phyloP scores from a whole-genome alignment of 2,797 vertebrate genomes.

The Chelon labrosus region DNA sequence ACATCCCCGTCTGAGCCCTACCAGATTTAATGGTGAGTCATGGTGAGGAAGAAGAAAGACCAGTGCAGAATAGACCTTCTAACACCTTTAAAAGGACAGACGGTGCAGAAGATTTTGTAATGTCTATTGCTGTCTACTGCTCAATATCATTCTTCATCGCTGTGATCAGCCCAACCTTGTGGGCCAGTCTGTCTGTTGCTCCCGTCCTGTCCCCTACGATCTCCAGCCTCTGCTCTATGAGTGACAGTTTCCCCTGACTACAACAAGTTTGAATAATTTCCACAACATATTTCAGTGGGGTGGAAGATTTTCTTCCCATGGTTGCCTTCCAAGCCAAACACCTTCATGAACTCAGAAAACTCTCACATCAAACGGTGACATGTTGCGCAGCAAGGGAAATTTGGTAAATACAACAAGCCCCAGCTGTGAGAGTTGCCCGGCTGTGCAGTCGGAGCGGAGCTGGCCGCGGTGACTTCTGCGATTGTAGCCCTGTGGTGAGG shows the following conservation, averaged over 20 bases:
- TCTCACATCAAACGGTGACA: slow-evolving; percentile 79
- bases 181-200: slow-evolving; percentile 17
- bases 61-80: slow-evolving; percentile 49
- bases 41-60: slow-evolving; percentile 46
- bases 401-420: slow-evolving; percentile 83
- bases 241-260: slow-evolving; percentile 76
- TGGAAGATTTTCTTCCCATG: slow-evolving; percentile 83
- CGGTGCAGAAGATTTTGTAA: slow-evolving; percentile 39
- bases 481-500: slow-evolving; percentile 58
- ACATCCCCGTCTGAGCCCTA: slow-evolving; percentile 54
- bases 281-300: slow-evolving; percentile 80
- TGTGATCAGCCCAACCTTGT: too few species aligned
- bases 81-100: slow-evolving; percentile 56
- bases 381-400: slow-evolving; percentile 76
- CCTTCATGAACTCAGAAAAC: slow-evolving; percentile 81
- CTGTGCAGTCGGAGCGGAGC: slow-evolving; percentile 36
- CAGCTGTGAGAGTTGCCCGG: slow-evolving; percentile 59
- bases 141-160: too few species aligned
- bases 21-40: slow-evolving; percentile 73
- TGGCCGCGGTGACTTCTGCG: slow-evolving; percentile 67
- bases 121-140: slow-evolving; percentile 7
- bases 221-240: slow-evolving; percentile 60
- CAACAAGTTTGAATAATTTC: slow-evolving; percentile 82
- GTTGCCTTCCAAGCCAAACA: slow-evolving; percentile 83
- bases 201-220: slow-evolving; percentile 44